Conservation (phyloP, 92 coral and sea anemone species). For the Palythoa grandis region DNA sequence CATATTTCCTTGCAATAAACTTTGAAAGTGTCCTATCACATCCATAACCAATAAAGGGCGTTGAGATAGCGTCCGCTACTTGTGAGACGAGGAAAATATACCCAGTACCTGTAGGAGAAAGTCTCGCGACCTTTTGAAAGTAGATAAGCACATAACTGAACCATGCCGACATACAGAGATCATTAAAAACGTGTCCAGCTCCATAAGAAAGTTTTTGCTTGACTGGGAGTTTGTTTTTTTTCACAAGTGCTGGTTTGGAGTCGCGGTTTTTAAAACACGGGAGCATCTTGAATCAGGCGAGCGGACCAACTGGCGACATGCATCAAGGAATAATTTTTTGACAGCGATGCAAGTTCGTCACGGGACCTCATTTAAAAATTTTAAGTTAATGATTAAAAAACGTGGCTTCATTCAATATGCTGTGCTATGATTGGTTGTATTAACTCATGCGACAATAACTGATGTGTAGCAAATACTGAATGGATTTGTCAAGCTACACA, state of each 20-base stretch:
- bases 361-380: not conserved
- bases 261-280: conserved; percentile 13
- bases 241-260: conserved; percentile 48
- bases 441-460: conserved; percentile 10
- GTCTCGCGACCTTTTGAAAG: conserved; percentile 77
- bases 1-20: conserved; percentile 62
- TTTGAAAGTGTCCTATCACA: conserved; percentile 80
- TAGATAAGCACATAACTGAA: conserved; percentile 79
- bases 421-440: conserved; percentile 8
- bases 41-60: conserved; percentile 85
- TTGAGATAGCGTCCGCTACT: conserved; percentile 81
- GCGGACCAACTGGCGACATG: too few species aligned
- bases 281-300: not conserved
- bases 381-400: not conserved
- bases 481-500: not conserved
- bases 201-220: conserved; percentile 85
- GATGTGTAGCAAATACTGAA: not conserved
- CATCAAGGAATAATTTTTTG: not conserved
- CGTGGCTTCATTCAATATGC: not conserved
- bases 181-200: conserved; percentile 90
- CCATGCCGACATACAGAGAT: conserved; percentile 91
- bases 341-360: conserved; percentile 1
- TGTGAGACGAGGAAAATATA: conserved; percentile 80
- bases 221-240: conserved; percentile 59
- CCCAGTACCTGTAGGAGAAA: conserved; percentile 76